phyloP scores from a whole-genome alignment of 2,113 vertebrate genomes.

The Clarias batrachus region DNA sequence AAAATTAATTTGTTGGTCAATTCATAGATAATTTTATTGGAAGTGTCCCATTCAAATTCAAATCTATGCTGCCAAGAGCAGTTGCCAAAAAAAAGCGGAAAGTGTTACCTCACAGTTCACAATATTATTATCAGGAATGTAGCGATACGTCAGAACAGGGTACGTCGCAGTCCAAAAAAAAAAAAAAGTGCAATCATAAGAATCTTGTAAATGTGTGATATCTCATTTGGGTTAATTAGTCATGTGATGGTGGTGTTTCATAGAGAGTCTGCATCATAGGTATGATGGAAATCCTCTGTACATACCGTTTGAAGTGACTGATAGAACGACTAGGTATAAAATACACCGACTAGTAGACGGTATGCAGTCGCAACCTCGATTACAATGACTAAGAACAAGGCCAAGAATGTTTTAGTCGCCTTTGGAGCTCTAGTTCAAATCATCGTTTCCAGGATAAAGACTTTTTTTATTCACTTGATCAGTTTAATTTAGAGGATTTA shows the following conservation, averaged over 20 bases:
- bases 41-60: background rate
- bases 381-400: background rate
- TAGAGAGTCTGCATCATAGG: background rate
- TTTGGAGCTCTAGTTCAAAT: background rate
- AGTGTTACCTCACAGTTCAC: background rate
- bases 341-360: too few relatives aligned
- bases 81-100: background rate
- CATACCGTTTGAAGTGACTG: background rate
- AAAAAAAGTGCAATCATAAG: too few relatives aligned
- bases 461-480: background rate
- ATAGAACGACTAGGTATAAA: background rate
- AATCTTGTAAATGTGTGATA: background rate
- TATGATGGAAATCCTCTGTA: background rate
- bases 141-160: background rate
- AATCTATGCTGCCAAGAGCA: background rate
- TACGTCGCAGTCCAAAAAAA: background rate
- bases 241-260: background rate
- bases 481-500: background rate
- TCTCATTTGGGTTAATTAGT: background rate
- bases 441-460: background rate
- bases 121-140: background rate
- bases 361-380: background rate
- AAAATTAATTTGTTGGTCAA: background rate
- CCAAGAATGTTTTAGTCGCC: background rate
- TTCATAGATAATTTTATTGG: background rate